Evolutionary conservation across 2,888 invertebrate species (phyloP), one percentile per base, ranked within the genome.

Genomic region (Apotomis capreana): DNA sequence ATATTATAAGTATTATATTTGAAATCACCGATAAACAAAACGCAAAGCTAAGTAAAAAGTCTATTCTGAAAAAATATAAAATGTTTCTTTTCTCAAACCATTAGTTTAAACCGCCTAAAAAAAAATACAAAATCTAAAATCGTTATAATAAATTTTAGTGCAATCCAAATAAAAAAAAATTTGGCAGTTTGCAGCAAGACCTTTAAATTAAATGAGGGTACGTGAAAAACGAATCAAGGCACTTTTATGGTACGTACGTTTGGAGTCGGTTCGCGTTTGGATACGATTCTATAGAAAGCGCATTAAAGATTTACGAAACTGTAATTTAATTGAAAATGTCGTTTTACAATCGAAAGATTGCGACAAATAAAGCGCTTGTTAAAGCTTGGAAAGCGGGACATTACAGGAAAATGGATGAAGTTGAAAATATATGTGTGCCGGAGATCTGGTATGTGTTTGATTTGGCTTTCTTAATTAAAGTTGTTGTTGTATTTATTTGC

Each of bases 311-410:
- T 36, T 10, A 49, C 46, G 4, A 37, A 62, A 0, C 37, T n/a
- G n/a, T 5, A 55, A 40, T 62, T 67, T 36, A 67, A 70, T 13
- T 10, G 6, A 63, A 52, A 62, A 72, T 72, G 72, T 15, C 72
- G 5, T 72, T 68, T 46, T 68, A 68, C 15, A 72, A 63, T 51
- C 44, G 12, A 12, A 63, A 63, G n/a, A 63, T 72, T 36, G 58
- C 9, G 10, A 44, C 63, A 44, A 72, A 72, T 36, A 46, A 62
- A 52, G 15, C 12, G 0, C 46, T 72, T 13, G 52, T 3, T 10
- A 58, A 68, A 63, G 68, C 72, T 0, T 72, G 72, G 72, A 15
- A 62, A 4, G 72, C 68, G 36, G 68, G 51, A 0, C 72, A 72
- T 63, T 9, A 63, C 0, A 44, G 49, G 12, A 54, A 58, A 63